Percentiles rank a stretch among this genome's conserved stretches.
Conservation (phyloP, 1,140 invertebrate genomes). For the Lepidostoma basale region DNA sequence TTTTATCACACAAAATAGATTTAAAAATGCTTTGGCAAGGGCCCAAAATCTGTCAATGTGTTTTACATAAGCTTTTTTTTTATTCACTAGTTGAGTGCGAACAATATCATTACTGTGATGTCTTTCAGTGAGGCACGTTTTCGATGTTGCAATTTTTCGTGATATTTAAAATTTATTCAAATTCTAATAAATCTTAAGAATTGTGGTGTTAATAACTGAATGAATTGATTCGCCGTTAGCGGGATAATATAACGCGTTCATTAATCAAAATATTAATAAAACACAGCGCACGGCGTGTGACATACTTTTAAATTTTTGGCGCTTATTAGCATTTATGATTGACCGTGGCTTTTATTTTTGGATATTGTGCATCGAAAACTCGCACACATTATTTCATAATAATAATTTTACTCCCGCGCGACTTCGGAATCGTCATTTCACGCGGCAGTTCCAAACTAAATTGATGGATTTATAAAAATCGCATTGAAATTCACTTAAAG, state of each 20-base stretch:
- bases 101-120: constrained; percentile 26
- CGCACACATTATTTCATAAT: constrained; percentile 5
- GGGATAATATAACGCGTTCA: too few species aligned
- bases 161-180: too few species aligned
- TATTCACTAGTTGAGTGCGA: neutral
- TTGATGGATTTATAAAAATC: too few species aligned
- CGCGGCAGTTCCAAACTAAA: neutral
- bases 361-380: constrained; percentile 7
- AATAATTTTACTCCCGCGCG: neutral
- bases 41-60: constrained; percentile 11
- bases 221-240: too few species aligned
- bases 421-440: neutral
- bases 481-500: too few species aligned
- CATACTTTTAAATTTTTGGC: constrained; percentile 19
- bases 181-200: too few species aligned
- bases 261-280: too few species aligned
- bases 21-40: constrained; percentile 12
- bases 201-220: too few species aligned
- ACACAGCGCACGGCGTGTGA: neutral
- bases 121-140: too few species aligned
- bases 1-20: constrained; percentile 16
- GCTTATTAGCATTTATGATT: constrained; percentile 17
- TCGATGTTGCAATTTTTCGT: too few species aligned
- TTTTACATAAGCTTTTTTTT: constrained; percentile 32
- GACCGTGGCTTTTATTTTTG: constrained; percentile 33